Evolutionary conservation across 2,113 vertebrate genomes (phyloP), one percentile per base, ranked within the genome.

Genomic region (Leucosticte australis): DNA sequence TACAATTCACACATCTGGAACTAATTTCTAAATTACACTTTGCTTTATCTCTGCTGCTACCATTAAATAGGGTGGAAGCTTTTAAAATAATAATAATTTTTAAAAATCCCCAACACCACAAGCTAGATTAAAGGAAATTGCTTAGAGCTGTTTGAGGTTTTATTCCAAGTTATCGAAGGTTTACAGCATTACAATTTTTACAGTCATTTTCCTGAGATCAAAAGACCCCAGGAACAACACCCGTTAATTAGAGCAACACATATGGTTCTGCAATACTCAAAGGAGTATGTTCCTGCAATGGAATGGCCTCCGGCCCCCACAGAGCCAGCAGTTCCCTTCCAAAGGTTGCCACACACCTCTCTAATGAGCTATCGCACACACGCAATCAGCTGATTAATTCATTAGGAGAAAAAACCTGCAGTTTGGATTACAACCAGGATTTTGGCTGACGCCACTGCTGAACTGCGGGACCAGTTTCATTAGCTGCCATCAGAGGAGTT

Each of bases 241-340:
- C 85, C n/a, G 2, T 89, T 96, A 94, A 96, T 97, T 96, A 97
- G 67, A 93, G 88, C 62, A 63, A 63, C 26, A 15, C 92, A 93
- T 89, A 89, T 70, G 96, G 91, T 27, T 57, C 67, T 1, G 15
- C 26, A 53, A 65, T 65, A 30, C 95, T 92, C 82, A 7, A 1
- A 83, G 83, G 79, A 59, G 47, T 5, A 0, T 0, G 4, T 39
- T 92, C 67, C 65, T 79, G 59, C 22, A 1, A 41, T 6, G 65
- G 21, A 89, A 69, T 1, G 0, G 89, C 83, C 87, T 35, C 55
- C 0, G 0, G 95, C 92, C 87, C 69, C 39, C 9, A 2, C 35
- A 42, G 53, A 89, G 78, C 70, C 93, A 89, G n/a, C n/a, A 13
- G 33, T 46, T 83, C 78, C 41, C 65, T 91, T 89, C 92, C 67